Base-by-base conservation (phyloP, 2,797 vertebrate genomes). In the Tolypeutes matacus region DNA sequence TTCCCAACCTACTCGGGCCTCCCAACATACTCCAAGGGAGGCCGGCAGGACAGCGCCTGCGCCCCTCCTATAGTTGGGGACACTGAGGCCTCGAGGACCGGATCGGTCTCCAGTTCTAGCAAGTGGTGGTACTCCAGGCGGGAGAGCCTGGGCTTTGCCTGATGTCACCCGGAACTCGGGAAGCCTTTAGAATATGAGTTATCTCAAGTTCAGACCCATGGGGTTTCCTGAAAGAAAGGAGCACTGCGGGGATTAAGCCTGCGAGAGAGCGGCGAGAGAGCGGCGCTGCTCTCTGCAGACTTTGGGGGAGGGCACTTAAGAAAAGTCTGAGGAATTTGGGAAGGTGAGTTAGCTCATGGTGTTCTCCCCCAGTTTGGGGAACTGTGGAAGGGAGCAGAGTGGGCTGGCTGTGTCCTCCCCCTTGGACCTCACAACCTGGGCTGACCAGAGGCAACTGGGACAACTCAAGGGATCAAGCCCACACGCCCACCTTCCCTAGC, bases 1-100 rank as follows among this genome's bases (percentile, higher is more conserved):
- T 56, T 49, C 8, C 9, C 0, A 3, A 39, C 21, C 4, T 13
- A 0, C n/a, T 51, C 0, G 0, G 36, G 34, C 58, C 49, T 80
- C 39, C 23, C 34, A 7, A 3, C 36, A 20, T 21, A 60, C 17
- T 12, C 9, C 3, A 53, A 36, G 34, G 34, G 23, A 39, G 7
- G 65, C 29, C 1, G 20, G n/a, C 84, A 1, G 62, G 5, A 67
- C 85, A 2, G 58, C 5, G 11, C 58, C 36, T 25, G 67, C 46
- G 21, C 36, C 93, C n/a, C 34, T 29, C 23, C 14, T 53, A 0
- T 31, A 31, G 3, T 0, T 12, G 29, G 70, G 89, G 64, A 92
- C 39, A 34, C 34, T 36, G 70, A 92, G 87, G 77, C 83, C 7
- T 34, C 39, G 13, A 46, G 69, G 53, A 53, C 51, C 51, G 29